Conservation (phyloP, 2,113 vertebrate genomes). For the Labeo catla region DNA sequence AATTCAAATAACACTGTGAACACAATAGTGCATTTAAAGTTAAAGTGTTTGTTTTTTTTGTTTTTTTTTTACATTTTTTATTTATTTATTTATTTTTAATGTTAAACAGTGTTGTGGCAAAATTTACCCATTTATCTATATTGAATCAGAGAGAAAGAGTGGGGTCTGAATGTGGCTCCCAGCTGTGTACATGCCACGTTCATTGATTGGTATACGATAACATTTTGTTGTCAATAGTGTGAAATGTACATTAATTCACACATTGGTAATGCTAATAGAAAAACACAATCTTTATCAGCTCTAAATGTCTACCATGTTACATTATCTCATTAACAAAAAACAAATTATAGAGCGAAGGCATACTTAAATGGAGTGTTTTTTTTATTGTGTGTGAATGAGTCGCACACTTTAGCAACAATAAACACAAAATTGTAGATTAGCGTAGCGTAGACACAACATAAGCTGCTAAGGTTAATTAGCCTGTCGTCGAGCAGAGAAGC, state of each 20-base stretch:
- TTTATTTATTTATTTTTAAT: too few relatives aligned
- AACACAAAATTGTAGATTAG: slow-evolving; percentile 38
- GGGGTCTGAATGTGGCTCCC: not conserved
- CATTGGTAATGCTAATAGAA: not conserved
- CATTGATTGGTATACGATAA: too few relatives aligned
- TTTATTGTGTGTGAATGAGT: not conserved
- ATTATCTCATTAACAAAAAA: slow-evolving; percentile 33
- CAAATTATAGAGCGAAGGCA: slow-evolving; percentile 8
- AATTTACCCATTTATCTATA: not conserved
- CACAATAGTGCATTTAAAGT: too few relatives aligned
- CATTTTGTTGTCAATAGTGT: not conserved
- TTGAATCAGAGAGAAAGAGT: not conserved
- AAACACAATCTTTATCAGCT: not conserved
- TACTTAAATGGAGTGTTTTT: slow-evolving; percentile 24
- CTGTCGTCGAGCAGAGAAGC: slow-evolving; percentile 48
- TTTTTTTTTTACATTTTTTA: too few relatives aligned
- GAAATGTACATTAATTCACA: slow-evolving; percentile 7
- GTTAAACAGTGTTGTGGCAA: not conserved
- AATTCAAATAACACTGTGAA: not conserved
- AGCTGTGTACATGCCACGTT: slow-evolving; percentile 47
- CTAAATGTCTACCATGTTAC: slow-evolving; percentile 5
- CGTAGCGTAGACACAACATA: slow-evolving; percentile 49
- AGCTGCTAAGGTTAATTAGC: slow-evolving; percentile 67
- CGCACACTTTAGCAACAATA: slow-evolving; percentile 19
- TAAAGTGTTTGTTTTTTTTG: too few relatives aligned